A percentile compares a stretch with the other conserved stretches of the same genome.
Conservation (phyloP, 64 coral and sea anemone species). For the Stichodactyla helianthus region DNA sequence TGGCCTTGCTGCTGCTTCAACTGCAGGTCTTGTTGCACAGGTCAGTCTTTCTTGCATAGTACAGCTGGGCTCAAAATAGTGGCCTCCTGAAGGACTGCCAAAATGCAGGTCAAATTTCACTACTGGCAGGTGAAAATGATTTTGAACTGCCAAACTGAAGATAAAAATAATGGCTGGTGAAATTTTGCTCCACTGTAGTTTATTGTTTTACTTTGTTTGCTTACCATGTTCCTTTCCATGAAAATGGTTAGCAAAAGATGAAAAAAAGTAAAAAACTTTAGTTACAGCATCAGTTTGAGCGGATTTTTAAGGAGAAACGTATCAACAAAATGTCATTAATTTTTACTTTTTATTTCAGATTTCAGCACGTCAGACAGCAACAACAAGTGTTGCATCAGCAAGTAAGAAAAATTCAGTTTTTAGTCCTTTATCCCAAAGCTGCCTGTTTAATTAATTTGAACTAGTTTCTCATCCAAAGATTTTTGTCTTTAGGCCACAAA, state of each 20-base stretch:
- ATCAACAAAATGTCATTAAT: neutral
- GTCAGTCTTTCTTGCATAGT: constrained; percentile 2
- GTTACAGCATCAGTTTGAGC: no score
- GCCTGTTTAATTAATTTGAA: neutral
- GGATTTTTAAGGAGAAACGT: no score
- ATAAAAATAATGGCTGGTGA: no score
- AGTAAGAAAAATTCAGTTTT: constrained; percentile 15
- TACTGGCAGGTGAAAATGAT: no score
- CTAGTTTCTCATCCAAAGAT: neutral
- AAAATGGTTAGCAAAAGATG: no score
- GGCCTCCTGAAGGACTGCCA: no score
- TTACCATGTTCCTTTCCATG: no score
- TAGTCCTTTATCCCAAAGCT: neutral
- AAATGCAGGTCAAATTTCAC: no score
- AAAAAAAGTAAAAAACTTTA: no score
- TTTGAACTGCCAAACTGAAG: no score
- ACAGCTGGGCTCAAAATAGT: neutral
- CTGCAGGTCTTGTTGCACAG: constrained; percentile 47
- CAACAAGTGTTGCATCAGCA: constrained; percentile 49
- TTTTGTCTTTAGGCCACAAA: constrained; percentile 37
- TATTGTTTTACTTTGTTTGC: no score
- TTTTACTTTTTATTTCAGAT: constrained; percentile 23
- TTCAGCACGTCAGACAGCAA: constrained; percentile 32
- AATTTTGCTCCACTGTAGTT: no score
- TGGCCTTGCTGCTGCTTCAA: constrained; percentile 27